Evolutionary conservation across 2,797 vertebrate genomes (phyloP).

Genomic region (Arrhamphus sclerolepis): DNA sequence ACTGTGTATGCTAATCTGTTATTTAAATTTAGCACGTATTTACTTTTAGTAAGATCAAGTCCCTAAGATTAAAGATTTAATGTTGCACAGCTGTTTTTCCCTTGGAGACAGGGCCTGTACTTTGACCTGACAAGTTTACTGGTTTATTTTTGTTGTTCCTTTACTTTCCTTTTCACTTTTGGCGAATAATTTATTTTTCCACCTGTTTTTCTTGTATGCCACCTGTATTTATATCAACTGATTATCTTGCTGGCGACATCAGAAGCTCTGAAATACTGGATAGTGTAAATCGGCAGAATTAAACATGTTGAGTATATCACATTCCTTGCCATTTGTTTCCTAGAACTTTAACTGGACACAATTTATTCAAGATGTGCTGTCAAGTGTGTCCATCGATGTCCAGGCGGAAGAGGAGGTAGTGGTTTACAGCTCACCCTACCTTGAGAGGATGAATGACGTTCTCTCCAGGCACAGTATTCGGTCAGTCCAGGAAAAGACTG

Average conservation of each 20-base stretch:
- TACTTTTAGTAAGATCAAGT: too few relatives aligned
- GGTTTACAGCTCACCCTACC: slow-evolving; percentile 90
- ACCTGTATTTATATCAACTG: not conserved
- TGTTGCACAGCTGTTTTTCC: too few relatives aligned
- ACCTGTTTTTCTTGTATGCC: not conserved
- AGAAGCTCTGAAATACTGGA: not conserved
- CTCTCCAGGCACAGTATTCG: slow-evolving; percentile 86
- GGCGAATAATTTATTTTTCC: not conserved
- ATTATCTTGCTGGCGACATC: not conserved
- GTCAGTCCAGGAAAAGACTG: slow-evolving; percentile 66
- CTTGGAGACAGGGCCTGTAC: too few relatives aligned
- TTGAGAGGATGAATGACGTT: slow-evolving; percentile 87
- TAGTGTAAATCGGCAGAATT: too few relatives aligned
- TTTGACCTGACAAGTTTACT: too few relatives aligned
- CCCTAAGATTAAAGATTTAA: too few relatives aligned
- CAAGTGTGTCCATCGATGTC: slow-evolving; percentile 84
- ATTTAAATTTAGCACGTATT: too few relatives aligned
- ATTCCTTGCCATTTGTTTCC: slow-evolving; percentile 8
- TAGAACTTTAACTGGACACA: slow-evolving; percentile 96
- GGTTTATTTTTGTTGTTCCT: too few relatives aligned
- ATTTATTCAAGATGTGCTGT: slow-evolving; percentile 89
- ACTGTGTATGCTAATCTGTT: too few relatives aligned
- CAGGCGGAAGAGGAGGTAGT: slow-evolving; percentile 88
- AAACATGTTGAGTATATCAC: too few relatives aligned
- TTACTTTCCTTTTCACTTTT: not conserved